Conservation (phyloP, 2,113 vertebrate genomes). For the Chloroceryle aenea region DNA sequence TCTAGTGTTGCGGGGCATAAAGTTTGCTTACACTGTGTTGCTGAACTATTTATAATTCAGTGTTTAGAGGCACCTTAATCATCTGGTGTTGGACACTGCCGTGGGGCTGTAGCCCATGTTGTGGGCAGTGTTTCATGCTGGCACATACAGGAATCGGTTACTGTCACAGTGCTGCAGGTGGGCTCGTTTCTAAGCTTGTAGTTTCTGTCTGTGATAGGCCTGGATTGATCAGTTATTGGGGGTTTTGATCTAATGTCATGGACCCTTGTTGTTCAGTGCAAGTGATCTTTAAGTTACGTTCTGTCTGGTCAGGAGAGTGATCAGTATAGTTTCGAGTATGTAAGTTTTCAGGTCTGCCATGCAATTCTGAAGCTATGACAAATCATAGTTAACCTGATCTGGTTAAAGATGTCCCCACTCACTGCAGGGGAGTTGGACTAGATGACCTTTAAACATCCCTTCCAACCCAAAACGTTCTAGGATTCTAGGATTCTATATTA, state of each 20-base stretch:
- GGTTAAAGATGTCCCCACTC: background rate
- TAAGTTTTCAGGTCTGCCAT: background rate
- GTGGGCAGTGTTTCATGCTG: background rate
- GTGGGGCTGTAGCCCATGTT: background rate
- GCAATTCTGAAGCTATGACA: background rate
- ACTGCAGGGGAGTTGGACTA: background rate
- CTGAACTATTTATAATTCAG: conserved; percentile 47
- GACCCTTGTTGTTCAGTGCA: too few species aligned
- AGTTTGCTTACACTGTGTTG: conserved; percentile 44
- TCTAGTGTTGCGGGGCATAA: background rate
- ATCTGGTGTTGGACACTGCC: background rate
- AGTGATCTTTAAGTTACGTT: background rate
- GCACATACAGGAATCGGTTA: background rate
- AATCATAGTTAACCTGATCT: background rate
- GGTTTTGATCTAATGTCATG: background rate
- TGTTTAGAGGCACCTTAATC: background rate
- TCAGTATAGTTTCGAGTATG: fast-evolving
- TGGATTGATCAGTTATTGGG: background rate
- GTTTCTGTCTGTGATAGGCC: background rate
- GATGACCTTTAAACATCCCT: background rate
- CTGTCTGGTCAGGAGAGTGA: background rate
- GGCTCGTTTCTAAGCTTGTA: background rate
- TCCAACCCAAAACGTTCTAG: background rate
- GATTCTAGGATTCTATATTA: background rate
- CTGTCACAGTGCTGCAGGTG: background rate